Evolutionary conservation across 1,140 invertebrate species (phyloP).

Genomic region (Asobara japonica): DNA sequence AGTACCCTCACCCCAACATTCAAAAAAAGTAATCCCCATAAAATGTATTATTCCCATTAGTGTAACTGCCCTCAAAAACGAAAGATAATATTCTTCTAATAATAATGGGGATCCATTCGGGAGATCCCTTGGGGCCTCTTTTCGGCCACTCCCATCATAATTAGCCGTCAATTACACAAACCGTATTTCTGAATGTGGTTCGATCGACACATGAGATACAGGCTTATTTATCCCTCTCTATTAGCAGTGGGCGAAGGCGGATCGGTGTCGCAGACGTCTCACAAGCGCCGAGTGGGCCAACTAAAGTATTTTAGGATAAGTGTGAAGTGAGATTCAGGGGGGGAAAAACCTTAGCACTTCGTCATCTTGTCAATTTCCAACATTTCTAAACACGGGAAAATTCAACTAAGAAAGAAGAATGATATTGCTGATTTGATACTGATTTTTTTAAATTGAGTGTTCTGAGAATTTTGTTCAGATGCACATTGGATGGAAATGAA

Average conservation of each 20-base stretch:
- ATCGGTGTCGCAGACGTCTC: neutral
- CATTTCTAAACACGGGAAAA: neutral
- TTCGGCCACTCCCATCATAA: constrained; percentile 41
- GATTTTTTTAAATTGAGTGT: too few relatives aligned
- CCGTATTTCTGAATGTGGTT: neutral
- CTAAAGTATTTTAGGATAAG: neutral
- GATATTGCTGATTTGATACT: too few relatives aligned
- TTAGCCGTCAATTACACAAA: constrained; percentile 42
- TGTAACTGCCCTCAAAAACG: neutral
- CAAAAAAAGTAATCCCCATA: too few relatives aligned
- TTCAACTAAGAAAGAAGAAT: too few relatives aligned
- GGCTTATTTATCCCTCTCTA: neutral
- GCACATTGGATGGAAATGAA: too few relatives aligned
- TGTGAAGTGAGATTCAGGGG: neutral
- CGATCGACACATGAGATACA: neutral
- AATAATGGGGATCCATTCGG: neutral
- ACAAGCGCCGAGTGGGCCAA: neutral
- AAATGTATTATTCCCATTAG: too few relatives aligned
- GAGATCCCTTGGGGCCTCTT: neutral
- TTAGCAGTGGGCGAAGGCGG: neutral
- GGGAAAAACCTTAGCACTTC: neutral
- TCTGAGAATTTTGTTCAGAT: too few relatives aligned
- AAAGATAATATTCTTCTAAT: neutral
- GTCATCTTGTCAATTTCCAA: neutral
- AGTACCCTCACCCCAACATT: too few relatives aligned